Conservation (phyloP, 1,140 invertebrate species). For the Macrocentrus cingulum region DNA sequence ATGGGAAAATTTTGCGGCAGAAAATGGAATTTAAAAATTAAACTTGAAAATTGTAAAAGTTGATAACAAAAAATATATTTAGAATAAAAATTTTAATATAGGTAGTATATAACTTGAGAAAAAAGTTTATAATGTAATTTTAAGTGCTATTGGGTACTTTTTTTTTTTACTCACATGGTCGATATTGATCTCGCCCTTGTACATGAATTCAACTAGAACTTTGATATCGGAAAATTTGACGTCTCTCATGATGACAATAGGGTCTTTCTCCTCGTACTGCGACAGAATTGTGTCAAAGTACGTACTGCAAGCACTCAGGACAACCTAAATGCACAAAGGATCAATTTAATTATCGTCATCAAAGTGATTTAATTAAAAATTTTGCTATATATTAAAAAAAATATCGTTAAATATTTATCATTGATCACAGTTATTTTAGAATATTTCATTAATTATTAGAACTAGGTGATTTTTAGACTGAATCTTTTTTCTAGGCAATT, state of each 20-base stretch:
- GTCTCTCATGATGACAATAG: slow-evolving; percentile 83
- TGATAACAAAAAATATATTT: neutral
- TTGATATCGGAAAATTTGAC: slow-evolving; percentile 82
- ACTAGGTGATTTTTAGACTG: too few species aligned
- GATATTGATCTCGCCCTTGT: slow-evolving; percentile 93
- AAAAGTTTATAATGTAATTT: slow-evolving; percentile 14
- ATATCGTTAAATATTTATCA: too few species aligned
- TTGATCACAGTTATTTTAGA: too few species aligned
- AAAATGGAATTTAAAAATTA: too few species aligned
- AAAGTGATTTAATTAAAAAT: too few species aligned
- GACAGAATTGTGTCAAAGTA: slow-evolving; percentile 86
- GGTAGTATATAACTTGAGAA: neutral
- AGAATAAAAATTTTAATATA: neutral
- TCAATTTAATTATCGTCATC: neutral
- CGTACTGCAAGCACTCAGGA: slow-evolving; percentile 79
- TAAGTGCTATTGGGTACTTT: neutral
- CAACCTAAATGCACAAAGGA: slow-evolving; percentile 55
- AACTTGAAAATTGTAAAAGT: too few species aligned
- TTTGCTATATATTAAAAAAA: too few species aligned
- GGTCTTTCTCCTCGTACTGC: slow-evolving; percentile 84
- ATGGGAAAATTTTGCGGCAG: too few species aligned
- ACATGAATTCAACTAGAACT: slow-evolving; percentile 91
- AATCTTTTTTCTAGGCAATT: too few species aligned
- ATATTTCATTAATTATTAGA: too few species aligned
- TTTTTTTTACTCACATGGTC: slow-evolving; percentile 72